Evolutionary conservation across 2,113 vertebrate genomes (phyloP).

Genomic region (Hyperoodon ampullatus): DNA sequence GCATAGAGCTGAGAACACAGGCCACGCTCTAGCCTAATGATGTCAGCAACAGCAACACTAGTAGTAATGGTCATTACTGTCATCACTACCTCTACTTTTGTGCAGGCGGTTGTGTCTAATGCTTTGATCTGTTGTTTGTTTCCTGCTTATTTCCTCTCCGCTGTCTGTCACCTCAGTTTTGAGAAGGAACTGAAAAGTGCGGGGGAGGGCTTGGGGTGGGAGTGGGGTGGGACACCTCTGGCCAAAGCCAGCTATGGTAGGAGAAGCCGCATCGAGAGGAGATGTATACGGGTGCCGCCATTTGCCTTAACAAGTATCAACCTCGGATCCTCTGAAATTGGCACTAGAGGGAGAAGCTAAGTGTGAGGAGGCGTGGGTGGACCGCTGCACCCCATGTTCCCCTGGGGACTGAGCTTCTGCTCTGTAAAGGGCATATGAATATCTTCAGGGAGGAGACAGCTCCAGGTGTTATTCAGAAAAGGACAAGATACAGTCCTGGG

Average conservation of each 20-base stretch:
- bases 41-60: fast-evolving
- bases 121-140: background rate
- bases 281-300: background rate
- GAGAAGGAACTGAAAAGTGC: background rate
- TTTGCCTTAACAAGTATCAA: background rate
- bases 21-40: fast-evolving
- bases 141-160: background rate
- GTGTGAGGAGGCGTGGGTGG: background rate
- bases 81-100: background rate
- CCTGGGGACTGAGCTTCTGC: background rate
- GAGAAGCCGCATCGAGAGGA: background rate
- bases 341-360: background rate
- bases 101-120: background rate
- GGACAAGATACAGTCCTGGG: background rate
- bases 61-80: fast-evolving
- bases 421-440: background rate
- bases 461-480: background rate
- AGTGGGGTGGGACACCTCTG: background rate
- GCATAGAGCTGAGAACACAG: background rate
- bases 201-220: no score
- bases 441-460: background rate
- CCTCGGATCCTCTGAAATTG: background rate
- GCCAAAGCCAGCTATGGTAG: background rate
- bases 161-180: background rate
- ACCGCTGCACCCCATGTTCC: background rate